A percentile compares a stretch with the other conserved stretches of the same genome.
Conservation (phyloP, 2,113 vertebrate species). For the Gnathonemus longibarbis region DNA sequence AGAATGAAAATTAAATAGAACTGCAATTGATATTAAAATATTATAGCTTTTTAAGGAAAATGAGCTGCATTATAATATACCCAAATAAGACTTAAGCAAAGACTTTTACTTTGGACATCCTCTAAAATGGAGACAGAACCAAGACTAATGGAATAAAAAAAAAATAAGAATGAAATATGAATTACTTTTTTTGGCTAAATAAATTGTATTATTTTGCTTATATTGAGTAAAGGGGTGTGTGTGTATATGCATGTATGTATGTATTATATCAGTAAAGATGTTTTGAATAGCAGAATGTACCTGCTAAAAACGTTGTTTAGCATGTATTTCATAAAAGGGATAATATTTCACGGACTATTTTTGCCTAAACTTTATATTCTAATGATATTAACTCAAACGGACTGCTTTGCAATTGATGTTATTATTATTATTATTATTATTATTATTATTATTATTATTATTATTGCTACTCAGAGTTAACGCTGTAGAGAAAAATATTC, state of each 20-base stretch:
- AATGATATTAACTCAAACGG: not conserved
- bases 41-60: not conserved
- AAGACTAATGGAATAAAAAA: not conserved
- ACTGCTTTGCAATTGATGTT: not conserved
- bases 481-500: not conserved
- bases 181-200: not conserved
- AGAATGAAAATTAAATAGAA: not conserved
- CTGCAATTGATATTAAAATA: not conserved
- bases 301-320: not conserved
- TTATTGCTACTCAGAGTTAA: not conserved
- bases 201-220: not conserved
- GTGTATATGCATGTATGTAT: too few species aligned
- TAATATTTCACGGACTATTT: not conserved
- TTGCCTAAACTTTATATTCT: not conserved
- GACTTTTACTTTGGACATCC: not conserved
- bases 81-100: not conserved
- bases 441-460: not conserved
- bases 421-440: not conserved
- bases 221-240: not conserved
- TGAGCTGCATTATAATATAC: not conserved
- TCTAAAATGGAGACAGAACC: not conserved
- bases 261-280: not conserved
- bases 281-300: not conserved
- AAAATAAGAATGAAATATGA: not conserved
- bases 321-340: not conserved